Evolutionary conservation across 2,113 vertebrate genomes (phyloP), one percentile per base, ranked within the genome.

Genomic region (Chloropsis cyanopogon): DNA sequence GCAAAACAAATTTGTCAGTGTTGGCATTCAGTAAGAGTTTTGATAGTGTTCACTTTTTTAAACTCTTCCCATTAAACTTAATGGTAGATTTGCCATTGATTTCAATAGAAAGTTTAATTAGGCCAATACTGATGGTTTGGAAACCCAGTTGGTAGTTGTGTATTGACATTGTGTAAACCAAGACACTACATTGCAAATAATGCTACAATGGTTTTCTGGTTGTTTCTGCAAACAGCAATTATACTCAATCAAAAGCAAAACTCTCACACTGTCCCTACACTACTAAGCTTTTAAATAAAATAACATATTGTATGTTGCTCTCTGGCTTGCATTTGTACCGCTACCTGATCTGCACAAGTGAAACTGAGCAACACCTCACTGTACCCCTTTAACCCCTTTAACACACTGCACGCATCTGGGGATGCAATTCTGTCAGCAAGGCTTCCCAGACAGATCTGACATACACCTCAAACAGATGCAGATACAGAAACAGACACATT

Each of bases 301-400:
- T 22, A 11, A 39, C 5, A 10, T 14, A 31, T 6, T 37, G 2
- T 17, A 20, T n/a, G 29, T 13, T 7, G 0, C 29, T 39, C 5
- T 29, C 37, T 12, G n/a, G n/a, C n/a, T n/a, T n/a, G n/a, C n/a
- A n/a, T n/a, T 77, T 11, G 2, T 25, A 46, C 12, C 44, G 33
- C 14, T 66, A 44, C 8, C 28, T 63, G 10, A 8, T 42, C 24
- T 66, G 19, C n/a, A 70, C 39, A 64, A 77, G 35, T 9, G 25
- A 63, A 86, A 70, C 12, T 41, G 19, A 59, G 47, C 10, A 71
- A 52, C 23, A 25, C 17, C 4, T 50, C 24, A 5, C 28, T 12
- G 13, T 20, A 50, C 0, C 6, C 12, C 7, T 50, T 68, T 52
- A 72, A 68, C 4, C 12, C 39, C 9, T n/a, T 21, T 37, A 37